phyloP scores from a whole-genome alignment of 2,797 vertebrate species.

The Sebastes glaucus region DNA sequence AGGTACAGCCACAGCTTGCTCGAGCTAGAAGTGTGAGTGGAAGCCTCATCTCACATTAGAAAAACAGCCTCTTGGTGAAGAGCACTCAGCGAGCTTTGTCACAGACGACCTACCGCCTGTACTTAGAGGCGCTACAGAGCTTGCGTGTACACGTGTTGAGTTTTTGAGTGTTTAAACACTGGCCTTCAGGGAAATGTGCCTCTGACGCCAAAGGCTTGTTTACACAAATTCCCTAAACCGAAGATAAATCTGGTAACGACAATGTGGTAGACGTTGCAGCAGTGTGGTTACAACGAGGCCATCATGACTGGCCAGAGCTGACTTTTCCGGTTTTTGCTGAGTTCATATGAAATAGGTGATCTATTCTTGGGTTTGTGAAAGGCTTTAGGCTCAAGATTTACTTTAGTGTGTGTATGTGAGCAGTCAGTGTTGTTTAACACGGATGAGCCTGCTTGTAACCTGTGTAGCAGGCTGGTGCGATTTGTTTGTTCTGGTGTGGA shows the following conservation, averaged over 20 bases:
- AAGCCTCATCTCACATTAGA: conserved; percentile 10
- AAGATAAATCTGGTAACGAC: conserved; percentile 65
- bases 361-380: conserved; percentile 38
- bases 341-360: conserved; percentile 50
- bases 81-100: conserved; percentile 9
- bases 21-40: conserved; percentile 1
- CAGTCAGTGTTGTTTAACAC: neutral
- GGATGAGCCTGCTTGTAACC: neutral
- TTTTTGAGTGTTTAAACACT: conserved; percentile 26
- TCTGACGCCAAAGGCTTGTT: conserved; percentile 54
- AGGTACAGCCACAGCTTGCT: conserved; percentile 3
- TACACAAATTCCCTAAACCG: conserved; percentile 59
- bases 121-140: conserved; percentile 8
- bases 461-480: neutral
- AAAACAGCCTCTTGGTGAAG: conserved; percentile 13
- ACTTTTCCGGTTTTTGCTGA: conserved; percentile 36
- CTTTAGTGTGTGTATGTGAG: neutral
- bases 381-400: conserved; percentile 8
- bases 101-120: conserved; percentile 5
- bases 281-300: conserved; percentile 22
- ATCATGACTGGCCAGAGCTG: conserved; percentile 16
- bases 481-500: conserved; percentile 12
- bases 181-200: conserved; percentile 21
- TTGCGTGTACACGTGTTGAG: conserved; percentile 47
- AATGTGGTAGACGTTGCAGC: conserved; percentile 27